Evolutionary conservation across 2,113 vertebrate species (phyloP).

Genomic region (Hemicordylus capensis): DNA sequence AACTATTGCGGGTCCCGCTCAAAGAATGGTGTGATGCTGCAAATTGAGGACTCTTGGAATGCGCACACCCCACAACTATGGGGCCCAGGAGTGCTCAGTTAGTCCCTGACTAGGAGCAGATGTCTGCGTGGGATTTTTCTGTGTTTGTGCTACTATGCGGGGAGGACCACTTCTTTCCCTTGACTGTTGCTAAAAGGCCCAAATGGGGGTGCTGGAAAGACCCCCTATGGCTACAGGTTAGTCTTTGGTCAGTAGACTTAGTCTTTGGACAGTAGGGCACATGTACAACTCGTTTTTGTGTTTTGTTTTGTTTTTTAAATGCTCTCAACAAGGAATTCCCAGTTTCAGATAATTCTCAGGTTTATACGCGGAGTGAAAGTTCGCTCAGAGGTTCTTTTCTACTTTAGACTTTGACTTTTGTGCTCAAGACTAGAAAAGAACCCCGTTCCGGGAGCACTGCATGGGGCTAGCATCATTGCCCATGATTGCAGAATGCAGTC

Average conservation of each 20-base stretch:
- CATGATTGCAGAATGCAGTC: not conserved
- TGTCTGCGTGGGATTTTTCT: not conserved
- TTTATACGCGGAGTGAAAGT: not conserved
- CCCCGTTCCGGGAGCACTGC: not conserved
- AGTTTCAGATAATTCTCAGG: not conserved
- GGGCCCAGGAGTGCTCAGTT: not conserved
- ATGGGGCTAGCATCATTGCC: not conserved
- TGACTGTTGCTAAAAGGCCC: not conserved
- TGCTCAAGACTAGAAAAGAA: not conserved
- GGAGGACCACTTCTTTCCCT: not conserved
- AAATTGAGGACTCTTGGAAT: too few species aligned
- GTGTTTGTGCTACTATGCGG: not conserved
- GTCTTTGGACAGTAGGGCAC: not conserved
- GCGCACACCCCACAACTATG: too few species aligned
- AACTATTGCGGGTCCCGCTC: too few species aligned
- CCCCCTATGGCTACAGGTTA: not conserved
- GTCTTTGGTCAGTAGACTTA: not conserved
- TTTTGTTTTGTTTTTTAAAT: not conserved
- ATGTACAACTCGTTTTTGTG: too few species aligned
- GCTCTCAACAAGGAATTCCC: not conserved
- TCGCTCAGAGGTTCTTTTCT: not conserved
- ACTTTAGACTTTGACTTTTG: not conserved
- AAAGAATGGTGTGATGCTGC: too few species aligned
- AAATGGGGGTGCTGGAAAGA: not conserved
- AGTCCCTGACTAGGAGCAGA: not conserved